These are phyloP conservation scores for Lytechinus pictus DNA, from an alignment of 35 echinoderm and acorn worm genomes.

Conservation along the genomic window DNA sequence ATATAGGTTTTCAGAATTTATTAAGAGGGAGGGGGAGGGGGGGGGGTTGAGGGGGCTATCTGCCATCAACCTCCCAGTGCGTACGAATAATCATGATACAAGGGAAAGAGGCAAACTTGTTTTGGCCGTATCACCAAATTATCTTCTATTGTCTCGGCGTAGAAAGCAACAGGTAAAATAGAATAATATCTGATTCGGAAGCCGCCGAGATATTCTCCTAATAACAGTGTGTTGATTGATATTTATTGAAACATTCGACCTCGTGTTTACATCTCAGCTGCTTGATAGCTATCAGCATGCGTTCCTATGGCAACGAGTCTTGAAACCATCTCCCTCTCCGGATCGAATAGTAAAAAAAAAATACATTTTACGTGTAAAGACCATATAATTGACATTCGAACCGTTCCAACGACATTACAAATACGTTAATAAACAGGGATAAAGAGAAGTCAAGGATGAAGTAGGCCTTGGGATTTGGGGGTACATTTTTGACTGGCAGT, in stretches of 20 bases:
- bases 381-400: too few species aligned
- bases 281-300: neutral
- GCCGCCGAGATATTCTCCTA: neutral
- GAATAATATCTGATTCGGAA: neutral
- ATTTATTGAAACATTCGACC: neutral
- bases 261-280: neutral
- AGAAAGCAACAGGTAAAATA: neutral
- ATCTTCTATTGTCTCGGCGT: neutral
- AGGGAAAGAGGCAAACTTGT: neutral
- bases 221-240: neutral
- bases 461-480: too few species aligned
- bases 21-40: too few species aligned
- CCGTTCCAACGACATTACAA: too few species aligned
- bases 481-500: too few species aligned
- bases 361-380: too few species aligned
- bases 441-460: too few species aligned
- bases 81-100: too few species aligned
- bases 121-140: neutral
- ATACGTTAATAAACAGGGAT: too few species aligned
- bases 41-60: too few species aligned
- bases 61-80: too few species aligned
- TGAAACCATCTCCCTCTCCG: neutral
- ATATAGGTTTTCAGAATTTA: too few species aligned
- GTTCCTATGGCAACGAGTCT: neutral
- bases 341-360: neutral